Conservation (phyloP, 2,888 invertebrate species). For the Xestia sexstrigata region DNA sequence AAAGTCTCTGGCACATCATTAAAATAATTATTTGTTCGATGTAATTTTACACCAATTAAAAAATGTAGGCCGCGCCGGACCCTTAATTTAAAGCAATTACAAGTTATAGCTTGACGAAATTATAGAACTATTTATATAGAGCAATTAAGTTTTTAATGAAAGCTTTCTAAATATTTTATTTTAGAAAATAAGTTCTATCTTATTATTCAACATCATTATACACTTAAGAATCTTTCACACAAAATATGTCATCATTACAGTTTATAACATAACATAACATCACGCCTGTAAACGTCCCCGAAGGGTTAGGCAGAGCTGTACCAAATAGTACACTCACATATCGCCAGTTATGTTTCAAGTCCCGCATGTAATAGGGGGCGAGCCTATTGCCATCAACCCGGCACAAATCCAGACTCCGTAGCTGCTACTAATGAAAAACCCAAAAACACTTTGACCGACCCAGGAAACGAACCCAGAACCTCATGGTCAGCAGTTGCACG, state of each 20-base stretch:
- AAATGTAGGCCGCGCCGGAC: not conserved
- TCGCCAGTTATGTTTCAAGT: not conserved
- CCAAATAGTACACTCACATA: too few relatives aligned
- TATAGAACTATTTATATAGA: not conserved
- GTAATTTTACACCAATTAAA: slow-evolving; percentile 43
- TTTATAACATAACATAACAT: not conserved
- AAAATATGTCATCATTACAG: not conserved
- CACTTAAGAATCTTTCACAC: not conserved
- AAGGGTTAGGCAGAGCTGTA: not conserved
- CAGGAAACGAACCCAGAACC: not conserved
- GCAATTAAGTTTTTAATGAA: slow-evolving; percentile 1
- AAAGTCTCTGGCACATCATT: not conserved
- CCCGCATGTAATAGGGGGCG: not conserved
- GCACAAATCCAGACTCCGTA: not conserved
- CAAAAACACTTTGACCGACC: not conserved
- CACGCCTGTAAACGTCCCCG: not conserved
- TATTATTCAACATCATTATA: not conserved
- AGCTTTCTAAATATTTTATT: not conserved
- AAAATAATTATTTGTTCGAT: slow-evolving; percentile 15
- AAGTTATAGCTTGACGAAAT: slow-evolving; percentile 16
- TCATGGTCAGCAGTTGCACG: not conserved
- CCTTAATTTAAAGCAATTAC: slow-evolving; percentile 20
- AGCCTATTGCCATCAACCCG: not conserved
- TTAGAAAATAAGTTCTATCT: not conserved
- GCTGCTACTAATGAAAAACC: not conserved